Conservation (phyloP, 2,113 vertebrate genomes). For the Onychostruthus taczanowskii region DNA sequence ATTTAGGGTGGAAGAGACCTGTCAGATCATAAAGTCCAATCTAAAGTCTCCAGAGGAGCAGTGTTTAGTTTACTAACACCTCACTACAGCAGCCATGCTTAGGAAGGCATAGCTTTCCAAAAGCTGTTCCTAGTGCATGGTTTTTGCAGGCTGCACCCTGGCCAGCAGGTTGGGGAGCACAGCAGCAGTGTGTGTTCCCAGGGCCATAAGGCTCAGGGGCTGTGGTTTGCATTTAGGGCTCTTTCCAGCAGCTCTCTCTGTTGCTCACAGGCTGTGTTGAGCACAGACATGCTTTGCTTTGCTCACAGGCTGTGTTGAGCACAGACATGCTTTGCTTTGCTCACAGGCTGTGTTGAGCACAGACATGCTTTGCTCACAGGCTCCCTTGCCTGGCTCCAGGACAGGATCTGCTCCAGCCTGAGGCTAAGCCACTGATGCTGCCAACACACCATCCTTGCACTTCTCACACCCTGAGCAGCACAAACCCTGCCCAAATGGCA, state of each 20-base stretch:
- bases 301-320: neutral
- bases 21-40: neutral
- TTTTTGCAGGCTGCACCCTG: neutral
- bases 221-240: neutral
- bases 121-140: fast-evolving
- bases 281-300: neutral
- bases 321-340: neutral
- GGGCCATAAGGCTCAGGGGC: fast-evolving
- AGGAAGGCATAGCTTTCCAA: neutral
- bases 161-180: fast-evolving
- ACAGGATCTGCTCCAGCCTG: neutral
- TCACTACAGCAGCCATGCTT: neutral
- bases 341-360: no score
- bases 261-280: neutral
- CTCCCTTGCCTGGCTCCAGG: neutral
- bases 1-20: neutral
- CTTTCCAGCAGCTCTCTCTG: neutral
- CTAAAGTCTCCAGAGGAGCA: neutral
- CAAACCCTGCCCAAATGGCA: neutral
- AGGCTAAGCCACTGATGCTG: neutral
- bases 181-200: fast-evolving
- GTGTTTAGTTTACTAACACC: neutral
- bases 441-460: neutral
- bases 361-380: neutral
- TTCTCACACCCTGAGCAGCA: neutral